Base-by-base conservation (phyloP, 1,140 invertebrate genomes). In the Cryptotermes secundus region DNA sequence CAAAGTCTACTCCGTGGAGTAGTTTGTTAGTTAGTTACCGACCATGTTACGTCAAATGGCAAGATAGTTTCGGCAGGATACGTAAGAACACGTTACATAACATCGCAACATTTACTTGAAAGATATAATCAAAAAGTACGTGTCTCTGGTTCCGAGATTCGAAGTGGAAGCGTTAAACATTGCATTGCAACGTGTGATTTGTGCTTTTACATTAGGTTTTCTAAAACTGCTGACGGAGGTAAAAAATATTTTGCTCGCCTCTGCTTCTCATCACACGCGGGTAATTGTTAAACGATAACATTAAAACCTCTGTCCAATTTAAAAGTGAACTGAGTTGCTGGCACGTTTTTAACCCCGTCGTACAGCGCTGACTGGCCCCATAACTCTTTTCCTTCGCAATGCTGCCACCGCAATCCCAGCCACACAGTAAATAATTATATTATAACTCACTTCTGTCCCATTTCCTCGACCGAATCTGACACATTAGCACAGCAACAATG, bases 401-500 rank as follows among this genome's bases (percentile, higher is more conserved):
- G 9, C 59, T 31, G n/a, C 59, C 59, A 72, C 59, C 59, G 14
- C 59, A 72, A 12, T 2, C 26, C 59, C 7, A 26, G n/a, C 59
- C 59, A 31, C 59, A 72, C 26, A 72, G 59, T 72, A 72, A 72
- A 72, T 72, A 72, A 72, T 72, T 31, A 72, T 72, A 72, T 72
- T 72, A 72, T 72, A 72, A 72, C 59, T 72, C 59, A 72, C 31
- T 72, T 72, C 59, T 72, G 59, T 72, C 26, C 59, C 59, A 72
- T 72, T 72, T 72, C 26, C 59, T 72, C 59, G 59, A 72, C 59
- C 59, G 59, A 72, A 72, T 31, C 59, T 72, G 59, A 72, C 59
- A 72, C 59, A 72, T 72, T 72, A 72, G 59, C 59, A 72, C 59
- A 72, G 26, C 59, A 72, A 72, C 59, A 72, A 72, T 72, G 59